Conservation (phyloP, 2,797 vertebrate genomes). For the Erethizon dorsatum region DNA sequence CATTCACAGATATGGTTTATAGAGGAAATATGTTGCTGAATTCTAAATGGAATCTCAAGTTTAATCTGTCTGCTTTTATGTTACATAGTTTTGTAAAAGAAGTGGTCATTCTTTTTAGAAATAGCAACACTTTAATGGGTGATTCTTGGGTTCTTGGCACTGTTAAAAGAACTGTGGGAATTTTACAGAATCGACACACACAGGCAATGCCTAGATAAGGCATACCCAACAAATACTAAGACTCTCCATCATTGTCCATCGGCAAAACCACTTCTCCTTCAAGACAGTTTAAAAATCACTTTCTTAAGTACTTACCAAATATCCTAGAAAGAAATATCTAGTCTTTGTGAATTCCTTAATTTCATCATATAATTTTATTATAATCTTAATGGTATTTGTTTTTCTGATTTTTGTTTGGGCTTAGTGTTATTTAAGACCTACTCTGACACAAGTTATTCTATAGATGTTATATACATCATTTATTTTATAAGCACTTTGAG, state of each 20-base stretch:
- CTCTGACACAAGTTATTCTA: neutral
- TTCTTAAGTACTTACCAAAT: slow-evolving; percentile 5
- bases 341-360: slow-evolving; percentile 41
- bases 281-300: slow-evolving; percentile 13
- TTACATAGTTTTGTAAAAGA: slow-evolving; percentile 26
- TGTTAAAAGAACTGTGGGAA: slow-evolving; percentile 21
- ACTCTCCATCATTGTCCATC: neutral
- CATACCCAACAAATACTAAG: neutral
- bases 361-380: neutral
- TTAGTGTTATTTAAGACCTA: slow-evolving; percentile 34
- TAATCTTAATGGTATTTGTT: slow-evolving; percentile 39
- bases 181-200: neutral
- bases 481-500: slow-evolving; percentile 4
- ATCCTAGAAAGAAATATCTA: neutral
- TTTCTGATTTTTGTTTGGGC: neutral
- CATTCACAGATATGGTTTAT: neutral
- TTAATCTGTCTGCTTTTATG: neutral
- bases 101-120: slow-evolving; percentile 20
- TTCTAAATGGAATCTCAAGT: neutral
- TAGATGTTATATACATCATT: neutral
- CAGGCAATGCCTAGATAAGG: neutral
- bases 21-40: neutral
- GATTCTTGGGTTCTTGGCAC: slow-evolving; percentile 30
- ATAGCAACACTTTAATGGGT: neutral
- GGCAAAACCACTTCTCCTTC: neutral